phyloP scores from a whole-genome alignment of 2,113 vertebrate genomes.

The Malurus melanocephalus region DNA sequence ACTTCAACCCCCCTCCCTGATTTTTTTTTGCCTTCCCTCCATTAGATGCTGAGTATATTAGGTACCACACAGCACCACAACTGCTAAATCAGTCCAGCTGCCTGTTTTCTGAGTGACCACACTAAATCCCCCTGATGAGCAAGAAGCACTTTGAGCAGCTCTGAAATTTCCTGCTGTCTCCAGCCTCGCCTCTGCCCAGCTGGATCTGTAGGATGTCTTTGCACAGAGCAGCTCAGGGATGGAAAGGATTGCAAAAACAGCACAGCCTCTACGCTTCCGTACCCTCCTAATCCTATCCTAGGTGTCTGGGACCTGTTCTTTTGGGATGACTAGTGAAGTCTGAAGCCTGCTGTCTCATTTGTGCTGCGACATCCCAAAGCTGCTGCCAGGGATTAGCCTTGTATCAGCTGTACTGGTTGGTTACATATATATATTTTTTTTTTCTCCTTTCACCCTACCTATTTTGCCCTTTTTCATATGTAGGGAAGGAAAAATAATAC shows the following conservation, averaged over 20 bases:
- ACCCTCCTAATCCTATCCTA: background rate
- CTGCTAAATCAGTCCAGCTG: background rate
- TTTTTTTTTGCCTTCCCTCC: background rate
- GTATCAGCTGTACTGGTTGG: background rate
- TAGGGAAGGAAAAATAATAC: background rate
- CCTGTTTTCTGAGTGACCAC: background rate
- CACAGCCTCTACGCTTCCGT: background rate
- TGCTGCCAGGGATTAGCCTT: slow-evolving; percentile 18
- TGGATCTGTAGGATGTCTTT: background rate
- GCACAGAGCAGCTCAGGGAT: background rate
- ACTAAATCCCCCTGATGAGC: background rate
- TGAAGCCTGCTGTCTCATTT: slow-evolving; percentile 3
- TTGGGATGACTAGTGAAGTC: slow-evolving; percentile 16
- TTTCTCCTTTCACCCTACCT: background rate
- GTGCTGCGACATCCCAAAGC: background rate
- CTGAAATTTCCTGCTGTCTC: background rate
- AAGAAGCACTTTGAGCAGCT: background rate
- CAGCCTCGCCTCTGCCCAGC: background rate
- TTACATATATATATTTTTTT: background rate
- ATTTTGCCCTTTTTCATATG: background rate
- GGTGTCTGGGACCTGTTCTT: background rate
- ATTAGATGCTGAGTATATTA: background rate
- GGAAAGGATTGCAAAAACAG: background rate
- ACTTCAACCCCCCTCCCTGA: background rate
- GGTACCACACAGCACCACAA: background rate